phyloP scores from a whole-genome alignment of 2,113 vertebrate genomes.

The Lampris incognitus region DNA sequence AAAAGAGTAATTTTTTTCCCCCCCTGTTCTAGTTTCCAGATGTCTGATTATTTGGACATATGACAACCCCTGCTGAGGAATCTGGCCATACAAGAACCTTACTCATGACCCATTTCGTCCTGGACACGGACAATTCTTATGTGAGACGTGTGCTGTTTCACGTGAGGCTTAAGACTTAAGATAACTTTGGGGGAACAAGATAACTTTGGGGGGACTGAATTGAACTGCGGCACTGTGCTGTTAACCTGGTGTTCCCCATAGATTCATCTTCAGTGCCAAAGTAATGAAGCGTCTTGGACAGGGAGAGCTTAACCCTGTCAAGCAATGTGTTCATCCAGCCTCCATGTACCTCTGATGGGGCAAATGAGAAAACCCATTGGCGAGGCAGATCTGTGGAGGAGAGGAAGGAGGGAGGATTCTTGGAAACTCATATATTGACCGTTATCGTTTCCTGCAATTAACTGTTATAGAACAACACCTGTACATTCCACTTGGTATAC shows the following conservation, averaged over 20 bases:
- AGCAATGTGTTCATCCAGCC: constrained; percentile 63
- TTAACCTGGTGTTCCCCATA: constrained; percentile 21
- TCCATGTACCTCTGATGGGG: constrained; percentile 60
- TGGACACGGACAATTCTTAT: constrained; percentile 24
- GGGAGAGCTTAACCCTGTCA: constrained; percentile 67
- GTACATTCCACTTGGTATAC: constrained; percentile 36
- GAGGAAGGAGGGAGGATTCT: constrained; percentile 59
- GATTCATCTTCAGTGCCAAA: constrained; percentile 57
- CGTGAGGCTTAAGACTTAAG: constrained; percentile 48
- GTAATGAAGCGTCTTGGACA: constrained; percentile 68
- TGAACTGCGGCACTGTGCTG: constrained; percentile 11
- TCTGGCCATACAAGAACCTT: constrained; percentile 18
- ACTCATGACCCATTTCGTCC: constrained; percentile 38
- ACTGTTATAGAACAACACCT: constrained; percentile 50
- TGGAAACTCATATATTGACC: constrained; percentile 54
- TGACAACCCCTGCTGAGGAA: constrained; percentile 33
- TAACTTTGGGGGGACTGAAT: constrained; percentile 22
- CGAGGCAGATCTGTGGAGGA: constrained; percentile 53
- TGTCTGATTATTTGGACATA: constrained; percentile 19
- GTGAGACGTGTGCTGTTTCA: constrained; percentile 28
- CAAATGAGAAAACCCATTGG: constrained; percentile 55
- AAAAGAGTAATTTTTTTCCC: background rate
- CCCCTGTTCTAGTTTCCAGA: constrained; percentile 46
- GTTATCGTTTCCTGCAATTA: constrained; percentile 43
- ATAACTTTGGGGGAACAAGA: constrained; percentile 11